Evolutionary conservation across 2,797 vertebrate genomes (phyloP), one percentile per base, ranked within the genome.

Genomic region (Anguilla obscura): DNA sequence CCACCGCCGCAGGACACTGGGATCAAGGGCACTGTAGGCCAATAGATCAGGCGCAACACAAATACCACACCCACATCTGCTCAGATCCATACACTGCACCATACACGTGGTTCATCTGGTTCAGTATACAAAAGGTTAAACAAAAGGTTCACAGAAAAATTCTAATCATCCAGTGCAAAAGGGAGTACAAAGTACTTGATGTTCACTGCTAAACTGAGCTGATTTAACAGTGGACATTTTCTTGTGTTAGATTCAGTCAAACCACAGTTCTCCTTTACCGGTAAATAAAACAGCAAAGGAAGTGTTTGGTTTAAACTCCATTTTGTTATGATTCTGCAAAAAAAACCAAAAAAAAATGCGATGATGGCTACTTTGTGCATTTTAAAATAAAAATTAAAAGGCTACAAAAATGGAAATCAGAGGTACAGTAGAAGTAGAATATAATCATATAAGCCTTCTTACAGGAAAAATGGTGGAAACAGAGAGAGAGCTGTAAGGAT

Each of bases 1-100:
- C 54, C 88, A 89, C 80, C 66, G 69, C 60, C 74, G 21, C 21
- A 24, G 58, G 58, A n/a, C 8, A 45, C 21, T 21, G 27, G 58
- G 58, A 21, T 45, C 85, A 63, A 45, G 36, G 58, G 56, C 85
- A 30, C 52, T 33, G 56, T 3, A 66, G 84, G 60, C 27, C 21
- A 50, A 82, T 48, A 82, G 79, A n/a, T 82, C 40, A 48, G 40
- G 40, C 79, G n/a, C 40, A n/a, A 27, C 45, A 82, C 40, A 36
- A 33, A 56, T 5, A 58, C 50, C n/a, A 85, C 52, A 60, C 52
- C 52, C 84, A 58, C 7, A 60, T 9, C 74, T 16, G 74, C 16
- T 79, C 36, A 45, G 36, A 79, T 79, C 33, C 36, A 79, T 21
- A 36, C 10, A 36, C 27, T 18, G 71, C 16, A 36, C 27, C 33